Base-by-base conservation (phyloP, 2,797 vertebrate species). In the Atherinosoma microstoma region DNA sequence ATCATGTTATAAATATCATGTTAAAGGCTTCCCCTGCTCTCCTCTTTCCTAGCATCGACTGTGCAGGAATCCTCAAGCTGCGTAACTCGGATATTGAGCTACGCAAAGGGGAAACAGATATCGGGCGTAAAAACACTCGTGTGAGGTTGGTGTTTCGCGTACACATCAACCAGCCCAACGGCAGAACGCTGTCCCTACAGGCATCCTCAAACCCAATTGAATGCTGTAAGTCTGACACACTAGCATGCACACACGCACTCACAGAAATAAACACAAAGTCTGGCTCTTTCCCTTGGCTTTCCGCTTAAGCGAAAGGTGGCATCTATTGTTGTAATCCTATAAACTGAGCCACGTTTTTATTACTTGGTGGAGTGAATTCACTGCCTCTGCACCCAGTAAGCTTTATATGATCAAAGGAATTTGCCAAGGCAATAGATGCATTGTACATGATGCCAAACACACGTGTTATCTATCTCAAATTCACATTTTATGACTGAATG, bases 1-100 rank as follows among this genome's bases (percentile, higher is more conserved):
- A 32, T 72, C 7, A 9, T 54, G 8, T 64, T 47, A 8, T 7
- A 71, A 56, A 67, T 42, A n/a, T n/a, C 22, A 2, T 58, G 16
- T 62, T 75, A 1, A 68, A 20, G 34, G 29, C 38, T 51, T 1
- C 5, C 9, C 2, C 53, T 59, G 10, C 27, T 12, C 74, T 4
- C 18, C 20, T 75, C 35, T 70, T 1, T 72, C 32, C 29, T 87
- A 99, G 98, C 89, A 99, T 99, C 0, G 98, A 99, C 86, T 99
- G 98, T 24, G 98, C 98, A 0, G 98, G 98, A 53, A 99, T 99
- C 81, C 90, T 99, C 80, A 99, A 99, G 86, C 95, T 99, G 68
- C 94, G 98, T 18, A 99, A 99, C 88, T 99, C 98, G 0, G 98
- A 99, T 91, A 99, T 99, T 0, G 98, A 99, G 82, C 96, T 99